Conservation (phyloP, 2,113 vertebrate species). For the Urocolius indicus region DNA sequence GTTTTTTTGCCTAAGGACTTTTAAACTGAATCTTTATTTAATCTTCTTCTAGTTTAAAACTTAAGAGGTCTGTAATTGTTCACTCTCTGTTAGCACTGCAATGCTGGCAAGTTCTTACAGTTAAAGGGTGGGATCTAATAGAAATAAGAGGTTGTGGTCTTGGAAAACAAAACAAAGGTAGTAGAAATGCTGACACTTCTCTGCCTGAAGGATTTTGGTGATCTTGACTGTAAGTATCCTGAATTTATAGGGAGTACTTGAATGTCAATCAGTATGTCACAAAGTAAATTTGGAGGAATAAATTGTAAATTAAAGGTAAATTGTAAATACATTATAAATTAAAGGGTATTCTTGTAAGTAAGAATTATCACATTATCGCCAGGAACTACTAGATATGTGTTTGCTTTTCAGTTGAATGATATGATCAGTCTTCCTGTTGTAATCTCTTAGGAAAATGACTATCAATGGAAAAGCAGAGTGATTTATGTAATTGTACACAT, state of each 20-base stretch:
- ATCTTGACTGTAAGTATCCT: neutral
- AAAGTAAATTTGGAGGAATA: neutral
- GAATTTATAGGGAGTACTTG: neutral
- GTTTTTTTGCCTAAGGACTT: neutral
- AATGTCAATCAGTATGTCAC: neutral
- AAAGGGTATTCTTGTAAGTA: neutral
- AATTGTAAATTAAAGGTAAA: neutral
- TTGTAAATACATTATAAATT: neutral
- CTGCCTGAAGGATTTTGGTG: neutral
- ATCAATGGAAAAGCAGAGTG: constrained; percentile 5
- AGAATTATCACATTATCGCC: neutral
- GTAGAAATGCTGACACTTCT: neutral
- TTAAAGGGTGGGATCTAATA: neutral
- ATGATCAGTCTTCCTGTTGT: constrained; percentile 1
- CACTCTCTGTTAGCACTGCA: neutral
- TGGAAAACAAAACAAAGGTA: neutral
- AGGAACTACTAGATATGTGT: neutral
- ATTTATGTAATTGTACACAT: constrained; percentile 1
- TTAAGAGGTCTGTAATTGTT: neutral
- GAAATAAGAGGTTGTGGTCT: neutral
- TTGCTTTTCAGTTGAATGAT: constrained; percentile 9
- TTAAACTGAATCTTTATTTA: neutral
- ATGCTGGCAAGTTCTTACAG: neutral
- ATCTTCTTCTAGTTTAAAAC: neutral
- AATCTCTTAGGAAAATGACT: neutral